A percentile compares a stretch with the other conserved stretches of the same genome.
Evolutionary conservation across 2,888 invertebrate species (phyloP).

Genomic region (Liposcelis brunnea): DNA sequence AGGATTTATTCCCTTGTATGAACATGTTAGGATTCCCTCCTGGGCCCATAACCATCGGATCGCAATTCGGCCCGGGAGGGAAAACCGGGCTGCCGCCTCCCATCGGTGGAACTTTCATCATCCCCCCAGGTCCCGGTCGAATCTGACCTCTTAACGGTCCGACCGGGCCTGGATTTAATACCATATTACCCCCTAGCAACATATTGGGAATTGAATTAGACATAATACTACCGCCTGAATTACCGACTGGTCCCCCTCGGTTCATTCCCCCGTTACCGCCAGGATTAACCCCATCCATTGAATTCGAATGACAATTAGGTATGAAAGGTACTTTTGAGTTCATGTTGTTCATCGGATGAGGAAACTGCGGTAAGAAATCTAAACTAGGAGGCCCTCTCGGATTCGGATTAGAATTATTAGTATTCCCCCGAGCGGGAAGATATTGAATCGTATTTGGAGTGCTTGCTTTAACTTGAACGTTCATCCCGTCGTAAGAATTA

Average conservation of each 20-base stretch:
- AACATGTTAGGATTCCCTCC: slow-evolving; percentile 16
- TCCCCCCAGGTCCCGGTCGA: slow-evolving; percentile 34
- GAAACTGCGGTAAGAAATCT: slow-evolving; percentile 76
- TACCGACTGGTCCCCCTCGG: slow-evolving; percentile 27
- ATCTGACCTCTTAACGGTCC: slow-evolving; percentile 29
- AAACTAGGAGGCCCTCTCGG: slow-evolving; percentile 72
- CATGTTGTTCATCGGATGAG: slow-evolving; percentile 49
- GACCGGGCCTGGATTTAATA: slow-evolving; percentile 20
- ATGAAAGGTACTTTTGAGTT: slow-evolving; percentile 53
- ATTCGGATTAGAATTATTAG: slow-evolving; percentile 48
- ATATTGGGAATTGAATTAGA: slow-evolving; percentile 22
- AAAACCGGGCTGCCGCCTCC: slow-evolving; percentile 29
- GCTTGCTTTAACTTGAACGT: slow-evolving; percentile 78
- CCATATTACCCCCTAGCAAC: slow-evolving; percentile 28
- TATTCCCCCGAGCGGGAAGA: slow-evolving; percentile 77
- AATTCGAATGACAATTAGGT: slow-evolving; percentile 55
- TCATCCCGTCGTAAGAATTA: slow-evolving; percentile 47
- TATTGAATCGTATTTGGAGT: slow-evolving; percentile 98
- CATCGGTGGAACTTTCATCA: slow-evolving; percentile 29
- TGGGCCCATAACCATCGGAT: slow-evolving; percentile 13
- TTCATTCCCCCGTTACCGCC: slow-evolving; percentile 19
- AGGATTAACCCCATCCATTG: slow-evolving; percentile 26
- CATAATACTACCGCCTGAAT: slow-evolving; percentile 27
- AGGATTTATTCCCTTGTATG: slow-evolving; percentile 22
- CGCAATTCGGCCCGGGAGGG: slow-evolving; percentile 28